Evolutionary conservation across 2,113 vertebrate genomes (phyloP), one percentile per base, ranked within the genome.

Genomic region (Ursus arctos): DNA sequence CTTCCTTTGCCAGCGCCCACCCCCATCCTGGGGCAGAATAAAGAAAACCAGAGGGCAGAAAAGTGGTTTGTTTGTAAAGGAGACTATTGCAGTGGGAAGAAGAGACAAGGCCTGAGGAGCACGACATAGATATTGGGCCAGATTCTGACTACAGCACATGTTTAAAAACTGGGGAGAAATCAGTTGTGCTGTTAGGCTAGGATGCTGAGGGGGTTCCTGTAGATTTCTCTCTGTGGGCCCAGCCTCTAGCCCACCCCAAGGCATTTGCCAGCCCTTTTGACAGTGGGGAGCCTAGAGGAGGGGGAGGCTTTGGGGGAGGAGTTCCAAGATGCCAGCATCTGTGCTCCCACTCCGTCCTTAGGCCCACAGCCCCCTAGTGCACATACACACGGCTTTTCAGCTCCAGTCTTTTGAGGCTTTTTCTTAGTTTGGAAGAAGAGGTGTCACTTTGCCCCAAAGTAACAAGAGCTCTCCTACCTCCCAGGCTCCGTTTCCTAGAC

Each of bases 1-100:
- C n/a, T 76, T 67, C 33, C 33, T 82, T 74, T 88, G 65, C 40
- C n/a, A n/a, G n/a, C n/a, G n/a, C n/a, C n/a, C n/a, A n/a, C n/a
- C n/a, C n/a, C n/a, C n/a, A n/a, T n/a, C 14, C 61, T 24, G 19
- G n/a, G 67, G 49, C 57, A 95, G 90, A 86, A 91, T 51, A 87
- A 95, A 82, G 53, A 91, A 93, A 82, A 11, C 53, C 22, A 33
- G 2, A 51, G 72, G 16, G n/a, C 82, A 91, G 80, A 61, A 92
- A 97, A 24, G 18, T n/a, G 9, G 14, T 95, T 97, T 98, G 88
- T 97, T 98, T 97, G 77, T 88, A 88, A 97, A 84, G 74, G 80
- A 94, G 26, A 61, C 53, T 57, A 22, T 12, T 47, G 13, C 15
- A 81, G 31, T 40, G 22, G 18, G 21, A 88, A 81, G 51, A 28